These are phyloP conservation scores for Pterostichus madidus DNA, from an alignment of 2,888 invertebrate genomes.

Conservation along the genomic window DNA sequence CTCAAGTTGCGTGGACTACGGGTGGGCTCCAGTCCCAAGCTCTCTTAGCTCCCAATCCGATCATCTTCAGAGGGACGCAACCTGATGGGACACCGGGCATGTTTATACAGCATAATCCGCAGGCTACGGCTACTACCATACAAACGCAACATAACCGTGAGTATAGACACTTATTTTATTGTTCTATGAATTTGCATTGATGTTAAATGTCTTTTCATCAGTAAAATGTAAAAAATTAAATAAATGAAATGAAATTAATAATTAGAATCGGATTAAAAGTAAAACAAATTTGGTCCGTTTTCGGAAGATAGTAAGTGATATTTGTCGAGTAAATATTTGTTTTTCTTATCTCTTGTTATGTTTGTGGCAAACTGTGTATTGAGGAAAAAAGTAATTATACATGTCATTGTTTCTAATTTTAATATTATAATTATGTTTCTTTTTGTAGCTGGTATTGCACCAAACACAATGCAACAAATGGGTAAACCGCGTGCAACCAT, in stretches of 20 bases:
- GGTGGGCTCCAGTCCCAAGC: slow-evolving; percentile 86
- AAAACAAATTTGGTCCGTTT: not conserved
- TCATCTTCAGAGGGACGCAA: slow-evolving; percentile 90
- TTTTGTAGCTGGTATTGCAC: slow-evolving; percentile 75
- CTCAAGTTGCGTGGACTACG: slow-evolving; percentile 87
- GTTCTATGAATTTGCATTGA: not conserved
- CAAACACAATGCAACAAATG: slow-evolving; percentile 77
- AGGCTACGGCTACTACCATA: slow-evolving; percentile 80
- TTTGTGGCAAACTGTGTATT: slow-evolving; percentile 46
- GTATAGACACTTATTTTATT: slow-evolving; percentile 72
- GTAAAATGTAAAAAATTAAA: not conserved
- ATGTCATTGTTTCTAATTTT: slow-evolving; percentile 19
- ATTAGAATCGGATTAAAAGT: too few species aligned
- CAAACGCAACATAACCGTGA: slow-evolving; percentile 85
- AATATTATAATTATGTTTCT: slow-evolving; percentile 64
- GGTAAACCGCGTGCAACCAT: slow-evolving; percentile 79
- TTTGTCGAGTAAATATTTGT: slow-evolving; percentile 5
- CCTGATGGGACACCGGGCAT: slow-evolving; percentile 86
- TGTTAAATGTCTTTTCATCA: not conserved
- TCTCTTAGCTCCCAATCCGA: slow-evolving; percentile 87
- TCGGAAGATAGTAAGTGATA: not conserved
- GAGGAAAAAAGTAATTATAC: slow-evolving; percentile 53
- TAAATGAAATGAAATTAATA: too few species aligned
- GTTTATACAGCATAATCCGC: slow-evolving; percentile 91
- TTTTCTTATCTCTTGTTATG: slow-evolving; percentile 47